Evolutionary conservation across 1,140 invertebrate species (phyloP).

Genomic region (Brachionus manjavacas): DNA sequence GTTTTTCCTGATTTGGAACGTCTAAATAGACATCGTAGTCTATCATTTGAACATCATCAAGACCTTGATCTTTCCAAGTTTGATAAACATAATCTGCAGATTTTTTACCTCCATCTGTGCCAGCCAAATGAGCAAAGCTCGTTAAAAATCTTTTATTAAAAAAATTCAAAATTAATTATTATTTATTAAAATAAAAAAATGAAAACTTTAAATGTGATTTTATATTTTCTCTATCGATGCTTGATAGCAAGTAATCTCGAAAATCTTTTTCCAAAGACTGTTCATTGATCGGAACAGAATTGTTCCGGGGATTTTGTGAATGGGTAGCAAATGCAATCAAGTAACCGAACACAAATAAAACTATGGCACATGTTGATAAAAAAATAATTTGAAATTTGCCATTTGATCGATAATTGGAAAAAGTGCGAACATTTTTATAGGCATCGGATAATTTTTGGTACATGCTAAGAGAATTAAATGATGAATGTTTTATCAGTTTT

Average conservation of each 20-base stretch:
- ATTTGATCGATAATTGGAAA: neutral
- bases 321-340: neutral
- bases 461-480: neutral
- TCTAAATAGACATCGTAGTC: conserved; percentile 41
- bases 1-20: neutral
- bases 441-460: neutral
- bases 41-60: conserved; percentile 28
- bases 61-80: neutral
- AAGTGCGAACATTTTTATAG: neutral
- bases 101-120: conserved; percentile 6
- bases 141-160: neutral
- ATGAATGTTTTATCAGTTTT: neutral
- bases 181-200: neutral
- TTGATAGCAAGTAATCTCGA: neutral
- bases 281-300: neutral
- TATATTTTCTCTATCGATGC: neutral
- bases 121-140: conserved; percentile 24
- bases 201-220: conserved; percentile 1
- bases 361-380: neutral
- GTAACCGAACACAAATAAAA: neutral
- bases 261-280: neutral
- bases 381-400: neutral
- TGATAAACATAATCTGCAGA: conserved; percentile 18
- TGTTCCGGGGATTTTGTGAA: neutral
- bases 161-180: neutral